A percentile compares a stretch with the other conserved stretches of the same genome.
Evolutionary conservation across 2,888 invertebrate genomes (phyloP).

Genomic region (Labia minor): DNA sequence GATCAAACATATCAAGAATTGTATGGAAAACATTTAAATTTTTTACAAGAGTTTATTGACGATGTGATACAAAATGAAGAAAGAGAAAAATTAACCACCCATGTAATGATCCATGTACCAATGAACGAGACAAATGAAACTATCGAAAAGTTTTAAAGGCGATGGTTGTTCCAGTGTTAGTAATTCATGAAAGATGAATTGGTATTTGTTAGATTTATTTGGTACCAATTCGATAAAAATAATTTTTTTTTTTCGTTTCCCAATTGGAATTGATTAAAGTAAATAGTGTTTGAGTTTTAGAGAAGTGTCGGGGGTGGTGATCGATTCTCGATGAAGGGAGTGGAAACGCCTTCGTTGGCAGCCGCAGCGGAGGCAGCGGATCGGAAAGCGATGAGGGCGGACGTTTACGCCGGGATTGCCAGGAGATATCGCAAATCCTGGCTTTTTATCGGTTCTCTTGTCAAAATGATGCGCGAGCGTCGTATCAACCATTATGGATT

Average conservation of each 20-base stretch:
- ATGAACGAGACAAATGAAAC: background rate
- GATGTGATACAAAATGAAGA: background rate
- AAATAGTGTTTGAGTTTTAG: background rate
- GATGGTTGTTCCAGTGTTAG: background rate
- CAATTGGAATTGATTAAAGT: background rate
- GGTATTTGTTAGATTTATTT: background rate
- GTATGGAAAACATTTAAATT: background rate
- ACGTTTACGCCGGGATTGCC: background rate
- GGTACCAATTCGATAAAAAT: background rate
- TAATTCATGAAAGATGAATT: background rate
- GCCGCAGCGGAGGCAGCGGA: background rate
- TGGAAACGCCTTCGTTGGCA: background rate
- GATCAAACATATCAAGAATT: background rate
- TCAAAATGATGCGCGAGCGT: background rate
- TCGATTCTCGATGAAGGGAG: background rate
- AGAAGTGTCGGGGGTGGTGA: background rate
- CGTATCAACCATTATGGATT: background rate
- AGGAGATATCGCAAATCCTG: background rate
- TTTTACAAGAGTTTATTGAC: background rate
- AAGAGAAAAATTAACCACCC: background rate
- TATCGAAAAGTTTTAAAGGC: background rate
- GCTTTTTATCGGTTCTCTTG: background rate
- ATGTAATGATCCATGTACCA: background rate
- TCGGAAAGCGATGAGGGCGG: background rate
- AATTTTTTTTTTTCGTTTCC: no score